Evolutionary conservation across 1,140 invertebrate genomes (phyloP), one percentile per base, ranked within the genome.

Genomic region (Piezodorus guildinii): DNA sequence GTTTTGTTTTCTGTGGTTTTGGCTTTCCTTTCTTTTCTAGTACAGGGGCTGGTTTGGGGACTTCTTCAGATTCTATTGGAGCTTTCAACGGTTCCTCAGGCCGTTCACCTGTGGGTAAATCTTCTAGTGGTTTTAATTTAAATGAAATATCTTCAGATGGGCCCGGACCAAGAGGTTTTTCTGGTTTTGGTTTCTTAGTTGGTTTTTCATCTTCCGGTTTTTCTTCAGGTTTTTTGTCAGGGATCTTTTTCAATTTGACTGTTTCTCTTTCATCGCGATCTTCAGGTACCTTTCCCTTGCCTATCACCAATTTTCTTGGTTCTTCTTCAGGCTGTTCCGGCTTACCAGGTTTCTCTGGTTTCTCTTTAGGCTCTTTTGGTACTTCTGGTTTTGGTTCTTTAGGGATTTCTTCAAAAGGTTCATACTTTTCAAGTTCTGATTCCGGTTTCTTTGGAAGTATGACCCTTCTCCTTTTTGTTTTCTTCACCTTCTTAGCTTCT

Each of bases 401-500:
- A 45, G 66, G 68, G 34, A 73, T 67, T 68, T 76, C 73, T 34
- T 76, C 74, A 23, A 74, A 66, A 15, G 73, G 73, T 68, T 74
- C 74, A 64, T 76, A 76, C 44, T 80, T 78, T 66, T 83, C 78
- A 68, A 83, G 71, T 64, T 78, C 76, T 1, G 62, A 19, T 60
- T 69, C 63, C 17, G 60, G 60, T 43, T 73, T 73, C 45, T 78
- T 72, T 58, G 79, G 74, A 44, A 78, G 52, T 66, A 79, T 79
- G 0, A 70, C 65, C 49, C 72, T 75, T 39, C 75, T 77, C 1
- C 69, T 67, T 71, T 83, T 86, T 60, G 77, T 82, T 73, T 81
- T 85, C 4, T 78, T 65, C 17, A 84, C 66, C 73, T 82, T 80
- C 46, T 80, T 70, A 2, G 84, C 84, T 75, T 87, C 85, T 73